Base-by-base conservation (phyloP, 2,888 invertebrate genomes). In the Xestia c-nigrum region DNA sequence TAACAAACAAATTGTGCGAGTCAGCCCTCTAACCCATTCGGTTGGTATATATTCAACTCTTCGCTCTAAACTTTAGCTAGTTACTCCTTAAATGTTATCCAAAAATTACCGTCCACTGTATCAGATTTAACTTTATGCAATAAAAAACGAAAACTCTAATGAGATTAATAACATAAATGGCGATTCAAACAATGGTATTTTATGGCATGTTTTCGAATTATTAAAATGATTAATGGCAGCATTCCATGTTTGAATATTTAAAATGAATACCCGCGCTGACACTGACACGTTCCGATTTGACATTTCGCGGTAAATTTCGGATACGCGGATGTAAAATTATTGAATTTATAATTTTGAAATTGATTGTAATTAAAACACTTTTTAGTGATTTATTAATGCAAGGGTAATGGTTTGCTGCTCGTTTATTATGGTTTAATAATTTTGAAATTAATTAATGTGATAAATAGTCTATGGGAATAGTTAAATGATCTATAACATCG, bases 261-360 rank as follows among this genome's bases (percentile, higher is more conserved):
- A 79, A 80, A 75, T 78, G 71, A 79, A 80, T 82, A 70, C 67
- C 21, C 70, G n/a, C 68, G n/a, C 21, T 83, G 82, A 81, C 80
- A 83, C 24, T 88, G 80, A 87, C 84, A 78, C 72, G 72, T 82
- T n/a, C 19, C 67, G 12, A 80, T 81, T 83, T 88, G 84, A 86
- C 86, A 83, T 68, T 76, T 85, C 24, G 85, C 24, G 87, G 87
- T 78, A 61, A 76, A 43, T 73, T 73, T 74, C 50, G 61, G 79
- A 74, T 63, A 72, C 46, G 68, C 52, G 76, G n/a, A 14, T 70
- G 76, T 74, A 68, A 78, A 80, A 87, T 72, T 80, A 87, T 72
- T 80, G 38, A 81, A 80, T 85, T 76, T 66, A 71, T 80, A 65
- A 69, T 84, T 80, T 80, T 74, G 65, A 71, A 88, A 78, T 77